phyloP scores from a whole-genome alignment of 2,797 vertebrate genomes.

The Manis pentadactyla region DNA sequence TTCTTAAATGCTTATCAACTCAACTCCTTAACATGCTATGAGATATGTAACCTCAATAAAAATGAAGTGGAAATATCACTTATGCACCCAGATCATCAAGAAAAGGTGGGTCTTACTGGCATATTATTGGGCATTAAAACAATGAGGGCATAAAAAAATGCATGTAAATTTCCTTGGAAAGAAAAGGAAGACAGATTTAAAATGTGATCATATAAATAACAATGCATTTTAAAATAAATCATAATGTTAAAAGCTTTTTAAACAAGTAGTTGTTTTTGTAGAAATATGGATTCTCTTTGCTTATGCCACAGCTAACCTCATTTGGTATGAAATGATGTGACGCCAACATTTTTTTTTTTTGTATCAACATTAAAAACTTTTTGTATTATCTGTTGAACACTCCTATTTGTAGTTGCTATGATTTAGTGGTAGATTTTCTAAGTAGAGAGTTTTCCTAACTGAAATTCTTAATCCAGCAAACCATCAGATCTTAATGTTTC shows the following conservation, averaged over 20 bases:
- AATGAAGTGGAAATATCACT: slow-evolving; percentile 28
- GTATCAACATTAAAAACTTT: neutral
- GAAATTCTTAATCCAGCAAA: neutral
- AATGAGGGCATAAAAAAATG: neutral
- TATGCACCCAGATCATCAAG: neutral
- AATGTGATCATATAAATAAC: neutral
- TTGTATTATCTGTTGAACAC: neutral
- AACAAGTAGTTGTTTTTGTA: neutral
- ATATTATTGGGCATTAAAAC: neutral
- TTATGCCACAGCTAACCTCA: neutral
- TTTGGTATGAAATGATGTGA: neutral
- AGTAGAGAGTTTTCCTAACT: neutral
- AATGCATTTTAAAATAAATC: neutral
- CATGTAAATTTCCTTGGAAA: neutral
- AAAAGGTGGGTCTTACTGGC: neutral
- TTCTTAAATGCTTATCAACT: slow-evolving; percentile 36
- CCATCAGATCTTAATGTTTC: neutral
- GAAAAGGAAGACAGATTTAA: slow-evolving; percentile 42
- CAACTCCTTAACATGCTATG: neutral
- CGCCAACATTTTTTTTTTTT: neutral
- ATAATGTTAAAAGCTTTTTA: slow-evolving; percentile 12
- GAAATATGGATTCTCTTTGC: neutral
- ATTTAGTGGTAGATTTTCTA: neutral
- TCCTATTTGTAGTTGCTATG: slow-evolving; percentile 2
- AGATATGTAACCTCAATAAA: neutral